A percentile compares a stretch with the other conserved stretches of the same genome.
These are phyloP conservation scores for Pristionchus japonicus DNA, from an alignment of 2,888 invertebrate species.

Conservation along the genomic window DNA sequence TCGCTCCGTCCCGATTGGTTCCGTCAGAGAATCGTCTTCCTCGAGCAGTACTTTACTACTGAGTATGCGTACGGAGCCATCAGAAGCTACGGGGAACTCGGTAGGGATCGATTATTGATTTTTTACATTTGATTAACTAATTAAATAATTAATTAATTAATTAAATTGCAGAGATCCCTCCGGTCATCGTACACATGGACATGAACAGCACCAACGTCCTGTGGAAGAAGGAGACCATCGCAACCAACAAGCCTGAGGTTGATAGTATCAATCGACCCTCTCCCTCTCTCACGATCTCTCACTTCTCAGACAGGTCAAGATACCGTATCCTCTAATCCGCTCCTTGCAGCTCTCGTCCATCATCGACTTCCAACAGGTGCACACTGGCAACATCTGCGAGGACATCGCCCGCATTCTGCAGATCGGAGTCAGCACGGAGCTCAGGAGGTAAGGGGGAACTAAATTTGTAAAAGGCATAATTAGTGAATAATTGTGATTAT, in stretches of 20 bases:
- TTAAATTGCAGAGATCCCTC: conserved; percentile 28
- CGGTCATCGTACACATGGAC: conserved; percentile 47
- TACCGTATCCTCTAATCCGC: neutral
- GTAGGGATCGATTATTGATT: neutral
- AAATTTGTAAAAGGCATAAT: too few relatives aligned
- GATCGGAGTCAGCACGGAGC: conserved; percentile 28
- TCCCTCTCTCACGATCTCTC: too few relatives aligned
- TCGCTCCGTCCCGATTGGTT: conserved; percentile 35
- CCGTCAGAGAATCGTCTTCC: neutral
- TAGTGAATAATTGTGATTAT: neutral
- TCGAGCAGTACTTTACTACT: neutral
- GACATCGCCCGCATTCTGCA: conserved; percentile 36
- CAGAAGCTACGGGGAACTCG: conserved; percentile 31
- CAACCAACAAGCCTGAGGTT: neutral
- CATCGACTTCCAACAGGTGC: conserved; percentile 48
- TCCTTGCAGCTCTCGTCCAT: conserved; percentile 33
- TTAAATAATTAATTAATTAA: neutral
- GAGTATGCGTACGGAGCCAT: neutral
- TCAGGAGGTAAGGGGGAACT: neutral
- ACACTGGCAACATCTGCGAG: conserved; percentile 44
- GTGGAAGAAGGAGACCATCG: conserved; percentile 36
- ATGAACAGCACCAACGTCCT: conserved; percentile 46
- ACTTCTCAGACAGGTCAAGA: too few relatives aligned
- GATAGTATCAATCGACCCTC: too few relatives aligned
- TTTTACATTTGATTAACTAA: neutral